A percentile compares a stretch with the other conserved stretches of the same genome.
phyloP scores from a whole-genome alignment of 1,140 invertebrate genomes.

The Dufourea novaeangliae region DNA sequence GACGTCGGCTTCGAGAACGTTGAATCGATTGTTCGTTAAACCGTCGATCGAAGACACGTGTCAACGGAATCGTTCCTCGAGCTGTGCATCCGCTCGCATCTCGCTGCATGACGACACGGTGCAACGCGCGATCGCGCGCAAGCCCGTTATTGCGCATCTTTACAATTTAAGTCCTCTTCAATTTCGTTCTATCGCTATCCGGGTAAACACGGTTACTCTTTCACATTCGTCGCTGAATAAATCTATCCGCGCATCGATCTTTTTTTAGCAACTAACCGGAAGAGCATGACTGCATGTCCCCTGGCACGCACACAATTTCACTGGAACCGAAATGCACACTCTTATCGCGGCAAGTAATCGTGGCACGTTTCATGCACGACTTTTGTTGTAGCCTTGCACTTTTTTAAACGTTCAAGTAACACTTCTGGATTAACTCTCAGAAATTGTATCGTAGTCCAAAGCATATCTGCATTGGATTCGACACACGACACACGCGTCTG shows the following conservation, averaged over 20 bases:
- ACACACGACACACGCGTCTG: constrained; percentile 12
- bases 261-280: neutral
- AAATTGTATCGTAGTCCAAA: neutral
- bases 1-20: constrained; percentile 24
- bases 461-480: neutral
- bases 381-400: neutral
- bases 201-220: neutral
- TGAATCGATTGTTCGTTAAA: constrained; percentile 7
- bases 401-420: neutral
- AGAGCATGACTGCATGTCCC: neutral
- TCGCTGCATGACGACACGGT: constrained; percentile 9
- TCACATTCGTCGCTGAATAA: neutral
- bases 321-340: neutral
- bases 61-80: neutral
- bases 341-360: too few species aligned
- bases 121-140: too few species aligned
- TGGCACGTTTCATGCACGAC: neutral
- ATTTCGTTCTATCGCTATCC: neutral
- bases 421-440: neutral
- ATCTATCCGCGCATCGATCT: neutral
- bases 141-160: too few species aligned
- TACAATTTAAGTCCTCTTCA: neutral
- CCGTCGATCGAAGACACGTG: constrained; percentile 4
- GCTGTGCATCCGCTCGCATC: neutral
- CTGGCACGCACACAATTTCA: neutral